Conservation (phyloP, 1,140 invertebrate species). For the Magallana angulata region DNA sequence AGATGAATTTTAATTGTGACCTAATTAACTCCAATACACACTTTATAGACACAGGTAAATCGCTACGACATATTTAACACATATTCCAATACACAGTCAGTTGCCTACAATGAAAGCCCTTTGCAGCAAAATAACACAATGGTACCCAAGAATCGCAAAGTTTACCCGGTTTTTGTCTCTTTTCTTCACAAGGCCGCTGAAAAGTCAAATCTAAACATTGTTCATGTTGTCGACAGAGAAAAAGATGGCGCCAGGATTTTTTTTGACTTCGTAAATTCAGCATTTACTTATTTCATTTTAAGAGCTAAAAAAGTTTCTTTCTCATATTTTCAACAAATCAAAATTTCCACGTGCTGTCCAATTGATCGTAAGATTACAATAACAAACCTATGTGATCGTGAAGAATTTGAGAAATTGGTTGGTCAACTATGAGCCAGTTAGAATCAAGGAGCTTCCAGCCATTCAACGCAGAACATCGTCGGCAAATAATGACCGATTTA, state of each 20-base stretch:
- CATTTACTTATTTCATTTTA: slow-evolving; percentile 31
- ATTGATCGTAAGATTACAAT: slow-evolving; percentile 68
- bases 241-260: slow-evolving; percentile 41
- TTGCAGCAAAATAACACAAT: no score
- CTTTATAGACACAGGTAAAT: no score
- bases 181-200: not conserved
- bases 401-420: slow-evolving; percentile 77
- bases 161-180: no score
- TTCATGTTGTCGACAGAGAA: not conserved
- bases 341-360: slow-evolving; percentile 68
- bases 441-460: slow-evolving; percentile 72
- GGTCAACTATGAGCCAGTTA: slow-evolving; percentile 77
- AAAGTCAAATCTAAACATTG: not conserved
- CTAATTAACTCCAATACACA: no score
- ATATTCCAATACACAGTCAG: no score
- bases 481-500: not conserved
- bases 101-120: no score
- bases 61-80: no score
- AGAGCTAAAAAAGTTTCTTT: not conserved
- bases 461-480: slow-evolving; percentile 68
- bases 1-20: no score
- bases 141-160: no score
- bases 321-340: slow-evolving; percentile 23
- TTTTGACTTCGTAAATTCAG: slow-evolving; percentile 12
- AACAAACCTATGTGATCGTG: slow-evolving; percentile 76